phyloP scores from a whole-genome alignment of 1,140 invertebrate species.

The Pseudomyrmex dendroicus region DNA sequence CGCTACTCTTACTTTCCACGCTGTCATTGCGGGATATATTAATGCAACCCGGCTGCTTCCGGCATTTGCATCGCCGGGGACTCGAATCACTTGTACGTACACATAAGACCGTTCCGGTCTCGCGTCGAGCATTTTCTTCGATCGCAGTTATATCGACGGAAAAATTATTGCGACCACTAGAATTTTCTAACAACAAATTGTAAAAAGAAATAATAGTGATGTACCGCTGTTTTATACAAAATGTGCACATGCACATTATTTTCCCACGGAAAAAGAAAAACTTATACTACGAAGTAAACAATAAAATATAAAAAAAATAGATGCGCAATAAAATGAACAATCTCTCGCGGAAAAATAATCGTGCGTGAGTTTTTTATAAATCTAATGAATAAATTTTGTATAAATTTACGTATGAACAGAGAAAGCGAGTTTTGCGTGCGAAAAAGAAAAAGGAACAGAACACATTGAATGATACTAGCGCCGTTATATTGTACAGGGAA shows the following conservation, averaged over 20 bases:
- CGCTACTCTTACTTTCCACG: conserved; percentile 58
- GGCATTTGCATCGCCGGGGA: conserved; percentile 34
- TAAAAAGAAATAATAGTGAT: not conserved
- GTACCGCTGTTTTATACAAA: not conserved
- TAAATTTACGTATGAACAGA: conserved; percentile 4
- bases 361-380: not conserved
- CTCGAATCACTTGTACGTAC: not conserved
- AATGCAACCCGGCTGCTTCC: conserved; percentile 55
- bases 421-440: not conserved
- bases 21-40: conserved; percentile 52
- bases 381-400: not conserved
- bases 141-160: conserved; percentile 3
- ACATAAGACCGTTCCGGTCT: conserved; percentile 12
- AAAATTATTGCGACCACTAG: not conserved
- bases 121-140: not conserved
- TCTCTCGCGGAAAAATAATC: not conserved
- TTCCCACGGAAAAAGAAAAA: not conserved
- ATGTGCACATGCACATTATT: not conserved
- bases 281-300: not conserved
- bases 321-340: not conserved
- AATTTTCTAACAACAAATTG: not conserved
- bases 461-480: not conserved
- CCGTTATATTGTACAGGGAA: not conserved
- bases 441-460: not conserved
- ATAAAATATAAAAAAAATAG: not conserved